These are phyloP conservation scores for Strigamia maritima DNA, from an alignment of 2,888 invertebrate species.

Conservation along the genomic window DNA sequence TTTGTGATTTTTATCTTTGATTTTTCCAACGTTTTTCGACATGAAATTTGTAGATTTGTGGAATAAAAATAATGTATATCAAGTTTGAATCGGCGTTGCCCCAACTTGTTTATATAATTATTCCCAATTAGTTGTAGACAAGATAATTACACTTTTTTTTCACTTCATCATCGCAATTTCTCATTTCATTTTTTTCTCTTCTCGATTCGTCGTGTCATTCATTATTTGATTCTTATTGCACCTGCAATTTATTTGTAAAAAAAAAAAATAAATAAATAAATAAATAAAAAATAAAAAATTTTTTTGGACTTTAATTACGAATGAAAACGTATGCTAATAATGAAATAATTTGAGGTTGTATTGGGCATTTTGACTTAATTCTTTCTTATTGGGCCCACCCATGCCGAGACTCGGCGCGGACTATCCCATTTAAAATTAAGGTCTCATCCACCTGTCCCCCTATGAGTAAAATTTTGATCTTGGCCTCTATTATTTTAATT, in stretches of 20 bases:
- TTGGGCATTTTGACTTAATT: background rate
- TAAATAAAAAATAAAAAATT: too few relatives aligned
- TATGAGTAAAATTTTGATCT: slow-evolving; percentile 15
- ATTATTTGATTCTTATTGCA: slow-evolving; percentile 9
- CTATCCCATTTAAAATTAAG: slow-evolving; percentile 15
- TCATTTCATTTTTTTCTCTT: background rate
- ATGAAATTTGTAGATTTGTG: too few relatives aligned
- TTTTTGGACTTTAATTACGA: too few relatives aligned
- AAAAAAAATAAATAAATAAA: too few relatives aligned
- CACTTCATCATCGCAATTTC: background rate
- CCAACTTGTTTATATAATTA: slow-evolving; percentile 6
- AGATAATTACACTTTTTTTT: background rate
- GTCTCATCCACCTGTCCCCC: slow-evolving; percentile 22
- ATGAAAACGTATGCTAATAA: too few relatives aligned
- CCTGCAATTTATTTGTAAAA: background rate
- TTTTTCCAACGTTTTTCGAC: too few relatives aligned
- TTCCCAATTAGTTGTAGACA: slow-evolving; percentile 2
- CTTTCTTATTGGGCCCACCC: slow-evolving; percentile 7
- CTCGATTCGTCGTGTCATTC: background rate
- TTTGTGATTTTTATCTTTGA: too few relatives aligned
- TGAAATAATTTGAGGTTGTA: background rate
- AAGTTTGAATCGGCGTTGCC: too few relatives aligned
- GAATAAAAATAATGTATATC: too few relatives aligned
- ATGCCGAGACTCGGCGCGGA: background rate
- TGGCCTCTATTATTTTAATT: slow-evolving; percentile 23